Conservation (phyloP, 2,113 vertebrate species). For the Lipophrys pholis region DNA sequence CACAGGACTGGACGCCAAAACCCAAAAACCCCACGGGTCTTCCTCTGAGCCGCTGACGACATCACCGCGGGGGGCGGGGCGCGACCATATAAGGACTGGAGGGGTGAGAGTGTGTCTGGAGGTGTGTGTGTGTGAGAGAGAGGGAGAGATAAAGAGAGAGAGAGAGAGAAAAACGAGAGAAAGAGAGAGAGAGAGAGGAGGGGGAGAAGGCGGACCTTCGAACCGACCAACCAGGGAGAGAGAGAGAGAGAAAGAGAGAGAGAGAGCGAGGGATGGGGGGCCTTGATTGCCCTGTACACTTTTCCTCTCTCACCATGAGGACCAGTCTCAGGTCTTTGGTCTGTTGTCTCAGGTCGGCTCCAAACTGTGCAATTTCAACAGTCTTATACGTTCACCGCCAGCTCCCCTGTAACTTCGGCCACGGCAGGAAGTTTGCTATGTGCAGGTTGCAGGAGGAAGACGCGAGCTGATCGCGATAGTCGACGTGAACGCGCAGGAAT, state of each 20-base stretch:
- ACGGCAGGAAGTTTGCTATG: too few species aligned
- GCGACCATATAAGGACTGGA: slow-evolving; percentile 41
- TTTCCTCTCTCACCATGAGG: neutral
- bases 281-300: neutral
- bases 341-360: too few species aligned
- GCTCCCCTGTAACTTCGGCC: too few species aligned
- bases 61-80: slow-evolving; percentile 57
- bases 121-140: neutral
- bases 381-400: too few species aligned
- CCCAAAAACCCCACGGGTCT: slow-evolving; percentile 78
- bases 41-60: slow-evolving; percentile 62
- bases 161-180: too few species aligned
- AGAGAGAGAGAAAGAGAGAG: neutral
- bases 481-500: too few species aligned
- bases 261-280: neutral
- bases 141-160: slow-evolving; percentile 8
- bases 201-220: neutral
- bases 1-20: slow-evolving; percentile 76
- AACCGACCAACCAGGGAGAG: slow-evolving; percentile 43
- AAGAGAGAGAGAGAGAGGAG: neutral
- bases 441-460: too few species aligned
- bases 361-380: too few species aligned
- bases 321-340: neutral
- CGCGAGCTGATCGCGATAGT: too few species aligned
- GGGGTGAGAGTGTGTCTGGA: slow-evolving; percentile 12